Evolutionary conservation across 2,888 invertebrate species (phyloP).

Genomic region (Oligia fasciuncula): DNA sequence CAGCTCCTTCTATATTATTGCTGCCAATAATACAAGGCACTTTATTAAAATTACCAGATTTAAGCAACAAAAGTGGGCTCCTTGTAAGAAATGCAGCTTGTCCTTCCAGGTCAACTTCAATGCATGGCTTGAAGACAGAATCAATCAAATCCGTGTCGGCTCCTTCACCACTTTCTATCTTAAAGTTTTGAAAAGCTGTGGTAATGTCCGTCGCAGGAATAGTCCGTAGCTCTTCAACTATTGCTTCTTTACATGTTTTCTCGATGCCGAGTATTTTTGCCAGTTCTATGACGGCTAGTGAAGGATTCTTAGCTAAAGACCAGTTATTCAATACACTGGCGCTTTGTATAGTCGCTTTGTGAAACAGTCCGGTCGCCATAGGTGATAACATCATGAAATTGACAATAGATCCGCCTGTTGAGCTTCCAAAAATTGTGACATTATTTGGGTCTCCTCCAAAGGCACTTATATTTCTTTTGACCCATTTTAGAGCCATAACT

Average conservation of each 20-base stretch:
- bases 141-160: conserved; percentile 74
- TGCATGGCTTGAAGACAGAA: conserved; percentile 82
- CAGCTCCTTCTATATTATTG: conserved; percentile 80
- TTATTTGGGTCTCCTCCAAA: conserved; percentile 87
- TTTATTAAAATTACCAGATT: conserved; percentile 83
- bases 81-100: conserved; percentile 83
- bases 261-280: conserved; percentile 78
- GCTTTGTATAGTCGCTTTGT: conserved; percentile 86
- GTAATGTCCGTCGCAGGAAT: conserved; percentile 76
- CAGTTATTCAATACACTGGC: conserved; percentile 85
- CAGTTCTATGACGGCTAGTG: conserved; percentile 73
- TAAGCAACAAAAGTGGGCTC: conserved; percentile 79
- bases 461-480: conserved; percentile 81
- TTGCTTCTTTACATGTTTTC: conserved; percentile 74
- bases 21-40: conserved; percentile 86
- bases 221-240: conserved; percentile 79
- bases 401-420: conserved; percentile 84
- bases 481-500: conserved; percentile 85
- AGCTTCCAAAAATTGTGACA: conserved; percentile 87
- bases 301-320: conserved; percentile 82
- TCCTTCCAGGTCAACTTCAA: conserved; percentile 85
- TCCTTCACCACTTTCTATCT: conserved; percentile 43
- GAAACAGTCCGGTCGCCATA: conserved; percentile 85
- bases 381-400: conserved; percentile 87
- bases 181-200: conserved; percentile 69